Evolutionary conservation across 2,888 invertebrate species (phyloP), one percentile per base, ranked within the genome.

Genomic region (Abscondita cerata): DNA sequence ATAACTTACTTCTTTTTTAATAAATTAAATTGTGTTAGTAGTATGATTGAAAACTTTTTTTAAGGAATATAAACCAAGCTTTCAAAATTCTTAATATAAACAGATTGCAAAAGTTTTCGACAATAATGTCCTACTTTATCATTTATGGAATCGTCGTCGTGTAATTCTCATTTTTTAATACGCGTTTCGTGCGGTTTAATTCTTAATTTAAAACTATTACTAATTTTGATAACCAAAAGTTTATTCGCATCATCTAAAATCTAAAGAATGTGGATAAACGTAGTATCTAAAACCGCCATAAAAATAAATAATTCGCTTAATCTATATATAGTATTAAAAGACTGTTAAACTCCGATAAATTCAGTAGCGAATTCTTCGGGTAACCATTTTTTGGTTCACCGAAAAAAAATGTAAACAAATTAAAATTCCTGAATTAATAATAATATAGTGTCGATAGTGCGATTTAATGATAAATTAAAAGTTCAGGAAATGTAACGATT

Each of bases 381-480:
- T 40, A 40, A 40, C 15, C 13, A 40, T 11, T 36, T 31, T 18
- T 9, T 18, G 4, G 3, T 18, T 18, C 5, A 46, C 4, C n/a
- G 2, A 46, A 8, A 2, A 20, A n/a, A 9, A 46, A 46, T 15
- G 4, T 46, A 54, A 54, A 54, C 44, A 54, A 44, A 44, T 54
- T 44, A 54, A 54, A 54, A 54, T 54, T 44, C 54, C 44, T 25
- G 33, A 54, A 54, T 46, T 44, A 54, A 54, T 47, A 34, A 33
- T 36, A 15, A 33, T 18, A 53, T 33, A 25, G 12, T 6, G 44
- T 53, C 44, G 13, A 40, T 2, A 12, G 5, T 13, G 36, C 11
- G 12, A 3, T 2, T 36, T 36, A n/a, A n/a, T 36, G n/a, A 11
- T n/a, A 36, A 8, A 12, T 40, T 13, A 2, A 40, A 8, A 40